Base-by-base conservation (phyloP, 2,888 invertebrate genomes). In the Dromius quadrimaculatus region DNA sequence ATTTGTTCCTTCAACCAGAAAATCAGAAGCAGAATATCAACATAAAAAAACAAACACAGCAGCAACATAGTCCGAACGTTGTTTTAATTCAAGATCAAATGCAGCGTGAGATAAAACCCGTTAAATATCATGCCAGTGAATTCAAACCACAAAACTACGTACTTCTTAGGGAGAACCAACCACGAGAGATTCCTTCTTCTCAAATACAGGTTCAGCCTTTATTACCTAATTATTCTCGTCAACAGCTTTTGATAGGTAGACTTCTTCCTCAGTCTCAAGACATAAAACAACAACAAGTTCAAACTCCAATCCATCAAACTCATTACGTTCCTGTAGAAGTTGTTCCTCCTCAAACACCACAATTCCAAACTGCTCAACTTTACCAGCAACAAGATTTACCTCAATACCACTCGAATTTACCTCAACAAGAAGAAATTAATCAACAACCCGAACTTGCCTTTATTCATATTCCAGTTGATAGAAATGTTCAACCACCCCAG, bases 301-400 rank as follows among this genome's bases (percentile, higher is more conserved):
- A 68, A 57, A 43, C 38, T 23, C 69, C 69, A 9, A 69, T 61
- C 34, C 62, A 70, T 15, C 70, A 70, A 36, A 70, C 70, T n/a
- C 70, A 70, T 23, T 70, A 70, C 50, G 62, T 70, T 45, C 70
- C 70, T 22, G 62, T 70, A 9, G 70, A 62, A 62, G 70, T 70
- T 13, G 70, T 70, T 36, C 70, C 70, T 23, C 70, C 70, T 36
- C 70, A 70, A 69, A 45, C 36, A 9, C 59, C 59, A 5, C 20
- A 57, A 17, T 22, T 38, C 15, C 59, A 69, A 22, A 17, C 61
- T 22, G 32, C 34, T 34, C 62, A 45, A 6, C 2, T 32, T 32
- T 34, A 62, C 62, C 41, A 68, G n/a, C 59, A 59, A 20, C 59
- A 68, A 38, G 32, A 62, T 20, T 11, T 62, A 20, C 57, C 54